Evolutionary conservation across 2,888 invertebrate species (phyloP), one percentile per base, ranked within the genome.

Genomic region (Diadegma fenestrale): DNA sequence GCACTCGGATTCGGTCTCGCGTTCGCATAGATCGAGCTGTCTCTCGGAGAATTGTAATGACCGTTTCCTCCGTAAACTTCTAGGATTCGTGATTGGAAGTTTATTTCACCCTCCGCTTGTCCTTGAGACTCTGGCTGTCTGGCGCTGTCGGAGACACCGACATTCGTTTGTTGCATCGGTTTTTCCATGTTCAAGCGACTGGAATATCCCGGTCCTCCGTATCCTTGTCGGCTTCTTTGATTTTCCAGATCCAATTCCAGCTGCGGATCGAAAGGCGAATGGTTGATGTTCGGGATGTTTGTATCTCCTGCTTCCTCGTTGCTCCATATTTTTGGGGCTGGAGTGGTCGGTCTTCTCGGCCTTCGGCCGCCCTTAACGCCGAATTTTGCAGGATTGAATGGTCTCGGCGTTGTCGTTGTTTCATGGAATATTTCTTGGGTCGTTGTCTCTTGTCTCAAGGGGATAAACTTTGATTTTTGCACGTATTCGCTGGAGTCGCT

Each of bases 61-160:
- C 91, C 90, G 41, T 80, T 87, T 78, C 91, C 92, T 22, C 92
- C 92, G 80, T 91, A 93, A 45, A 89, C 92, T 89, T 91, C 89
- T 19, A 92, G 72, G 83, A 92, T 91, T 61, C 91, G 87, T 33
- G 92, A 84, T 26, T 90, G 81, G 10, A 89, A 41, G 41, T 84
- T 71, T 6, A 69, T 19, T 45, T 80, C 76, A 45, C 48, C 4
- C 41, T 77, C 51, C 0, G 69, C 14, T 4, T 26, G 51, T 1
- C 58, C 26, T 14, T 14, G 58, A 14, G 58, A 14, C 5, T 26
- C 14, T 26, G 6, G 3, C 14, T 58, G 26, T 14, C 22, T 26
- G 14, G 14, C 12, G 12, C 14, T 26, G 30, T 68, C 26, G 12
- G 61, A 75, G n/a, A 61, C 45, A 14, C 17, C 37, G 30, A 4